These are phyloP conservation scores for Andrena minutula DNA, from an alignment of 2,888 invertebrate species.

Conservation along the genomic window DNA sequence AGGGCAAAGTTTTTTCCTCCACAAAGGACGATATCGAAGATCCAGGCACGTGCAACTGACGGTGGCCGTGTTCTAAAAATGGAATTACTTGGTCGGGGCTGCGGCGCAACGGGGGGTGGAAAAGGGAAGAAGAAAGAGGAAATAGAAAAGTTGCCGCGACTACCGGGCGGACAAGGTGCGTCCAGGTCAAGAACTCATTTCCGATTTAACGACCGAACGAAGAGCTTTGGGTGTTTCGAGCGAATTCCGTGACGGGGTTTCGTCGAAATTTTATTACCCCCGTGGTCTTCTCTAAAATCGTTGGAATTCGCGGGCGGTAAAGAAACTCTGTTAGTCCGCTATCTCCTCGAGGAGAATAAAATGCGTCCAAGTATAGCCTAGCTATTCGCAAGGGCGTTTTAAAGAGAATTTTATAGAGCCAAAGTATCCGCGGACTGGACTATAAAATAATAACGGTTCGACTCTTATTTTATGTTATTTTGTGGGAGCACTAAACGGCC, in stretches of 20 bases:
- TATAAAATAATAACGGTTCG: constrained; percentile 31
- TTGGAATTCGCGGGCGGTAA: constrained; percentile 32
- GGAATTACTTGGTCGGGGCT: constrained; percentile 49
- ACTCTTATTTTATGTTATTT: background rate
- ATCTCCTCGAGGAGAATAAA: constrained; percentile 10
- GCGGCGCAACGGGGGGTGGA: background rate
- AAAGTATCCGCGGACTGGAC: background rate
- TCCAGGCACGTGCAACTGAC: constrained; percentile 54
- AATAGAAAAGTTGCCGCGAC: constrained; percentile 52
- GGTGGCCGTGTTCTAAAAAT: constrained; percentile 62
- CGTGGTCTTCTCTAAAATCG: constrained; percentile 43
- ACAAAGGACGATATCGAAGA: constrained; percentile 51
- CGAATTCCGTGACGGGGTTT: constrained; percentile 47
- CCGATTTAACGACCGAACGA: constrained; percentile 66
- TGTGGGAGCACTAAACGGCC: background rate
- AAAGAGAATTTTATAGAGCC: constrained; percentile 16
- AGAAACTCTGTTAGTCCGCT: constrained; percentile 20
- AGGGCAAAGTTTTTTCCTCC: constrained; percentile 38
- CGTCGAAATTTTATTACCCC: constrained; percentile 59
- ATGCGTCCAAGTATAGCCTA: background rate
- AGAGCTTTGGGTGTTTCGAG: constrained; percentile 17
- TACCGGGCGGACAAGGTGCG: constrained; percentile 36
- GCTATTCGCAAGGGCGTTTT: background rate
- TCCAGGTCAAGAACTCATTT: constrained; percentile 68
- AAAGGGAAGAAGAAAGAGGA: constrained; percentile 5